Evolutionary conservation across 2,888 invertebrate genomes (phyloP).

Genomic region (Cetonia aurata): DNA sequence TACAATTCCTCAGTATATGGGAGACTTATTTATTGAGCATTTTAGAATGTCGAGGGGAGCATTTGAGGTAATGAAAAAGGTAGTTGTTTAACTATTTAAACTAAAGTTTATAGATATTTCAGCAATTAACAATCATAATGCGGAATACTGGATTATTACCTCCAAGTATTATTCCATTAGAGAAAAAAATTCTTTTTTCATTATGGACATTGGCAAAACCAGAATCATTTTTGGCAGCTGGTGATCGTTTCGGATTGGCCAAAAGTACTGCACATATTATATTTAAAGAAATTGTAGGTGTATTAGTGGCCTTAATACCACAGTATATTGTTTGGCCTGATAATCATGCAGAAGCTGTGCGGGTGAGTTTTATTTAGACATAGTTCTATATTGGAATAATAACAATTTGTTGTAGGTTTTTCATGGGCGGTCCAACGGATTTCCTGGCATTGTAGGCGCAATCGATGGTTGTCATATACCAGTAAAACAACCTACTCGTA

Average conservation of each 20-base stretch:
- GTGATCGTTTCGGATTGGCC: neutral
- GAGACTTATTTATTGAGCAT: neutral
- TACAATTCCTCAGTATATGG: neutral
- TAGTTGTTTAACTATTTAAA: neutral
- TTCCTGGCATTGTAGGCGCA: no score
- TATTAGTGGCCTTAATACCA: neutral
- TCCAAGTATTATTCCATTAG: neutral
- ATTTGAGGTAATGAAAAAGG: no score
- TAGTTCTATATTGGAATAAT: no score
- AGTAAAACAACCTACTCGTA: neutral
- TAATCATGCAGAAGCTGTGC: neutral
- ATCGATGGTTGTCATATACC: slow-evolving; percentile 5
- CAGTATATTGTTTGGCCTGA: slow-evolving; percentile 1
- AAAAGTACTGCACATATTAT: neutral
- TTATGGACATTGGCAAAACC: neutral
- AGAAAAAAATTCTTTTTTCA: neutral
- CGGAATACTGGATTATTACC: neutral
- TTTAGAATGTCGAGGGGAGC: neutral
- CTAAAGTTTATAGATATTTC: neutral
- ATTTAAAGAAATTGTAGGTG: neutral
- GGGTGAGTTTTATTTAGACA: no score
- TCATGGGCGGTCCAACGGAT: neutral
- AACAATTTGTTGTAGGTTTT: neutral
- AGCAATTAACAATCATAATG: neutral
- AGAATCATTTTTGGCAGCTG: no score